Evolutionary conservation across 2,888 invertebrate species (phyloP).

Genomic region (Sphaerophoria rueppellii): DNA sequence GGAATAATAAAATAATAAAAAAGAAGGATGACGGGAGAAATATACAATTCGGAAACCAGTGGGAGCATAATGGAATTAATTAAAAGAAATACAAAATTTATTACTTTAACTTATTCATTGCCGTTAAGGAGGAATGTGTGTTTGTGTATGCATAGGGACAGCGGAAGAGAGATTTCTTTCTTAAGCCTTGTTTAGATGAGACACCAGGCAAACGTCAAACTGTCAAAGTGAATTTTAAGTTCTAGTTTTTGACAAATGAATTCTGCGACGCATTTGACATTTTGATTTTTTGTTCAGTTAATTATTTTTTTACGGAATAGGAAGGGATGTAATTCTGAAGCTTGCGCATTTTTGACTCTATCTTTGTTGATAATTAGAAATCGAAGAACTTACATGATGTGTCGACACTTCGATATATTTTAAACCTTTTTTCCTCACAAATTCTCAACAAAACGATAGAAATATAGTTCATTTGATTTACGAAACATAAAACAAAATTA

Average conservation of each 20-base stretch:
- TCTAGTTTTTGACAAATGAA: constrained; percentile 18
- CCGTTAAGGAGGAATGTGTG: not conserved
- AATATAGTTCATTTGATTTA: no score
- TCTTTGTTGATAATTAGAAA: no score
- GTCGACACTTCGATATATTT: no score
- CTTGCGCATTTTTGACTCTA: no score
- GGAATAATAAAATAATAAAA: constrained; percentile 29
- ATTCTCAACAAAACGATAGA: no score
- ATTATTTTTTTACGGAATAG: not conserved
- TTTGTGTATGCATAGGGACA: not conserved
- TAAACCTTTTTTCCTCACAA: no score
- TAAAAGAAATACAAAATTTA: constrained; percentile 64
- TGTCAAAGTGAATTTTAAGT: constrained; percentile 32
- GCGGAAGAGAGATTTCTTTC: not conserved
- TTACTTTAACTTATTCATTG: constrained; percentile 36
- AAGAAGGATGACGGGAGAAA: constrained; percentile 6
- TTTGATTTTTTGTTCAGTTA: not conserved
- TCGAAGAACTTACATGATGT: no score
- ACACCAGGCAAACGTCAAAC: constrained; percentile 23
- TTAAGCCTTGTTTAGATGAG: constrained; percentile 48
- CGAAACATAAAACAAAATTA: no score
- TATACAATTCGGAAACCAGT: constrained; percentile 4
- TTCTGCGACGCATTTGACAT: constrained; percentile 28
- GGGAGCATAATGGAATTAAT: constrained; percentile 69
- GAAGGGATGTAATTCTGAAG: not conserved